Conservation (phyloP, 2,797 vertebrate genomes). For the Graptemys geographica region DNA sequence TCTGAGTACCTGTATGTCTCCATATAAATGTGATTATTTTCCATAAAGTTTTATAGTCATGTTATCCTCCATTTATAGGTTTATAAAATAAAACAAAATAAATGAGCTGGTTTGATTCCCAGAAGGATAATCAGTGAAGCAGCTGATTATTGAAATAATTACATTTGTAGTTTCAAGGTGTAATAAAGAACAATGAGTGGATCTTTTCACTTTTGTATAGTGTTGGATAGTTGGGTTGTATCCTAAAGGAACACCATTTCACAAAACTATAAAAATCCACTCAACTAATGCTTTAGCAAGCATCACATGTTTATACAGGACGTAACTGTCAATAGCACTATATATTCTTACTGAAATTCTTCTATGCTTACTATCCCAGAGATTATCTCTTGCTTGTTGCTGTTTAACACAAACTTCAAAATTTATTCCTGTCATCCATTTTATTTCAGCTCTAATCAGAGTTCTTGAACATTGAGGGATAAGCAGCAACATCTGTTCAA, state of each 20-base stretch:
- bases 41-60: neutral
- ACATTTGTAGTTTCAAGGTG: neutral
- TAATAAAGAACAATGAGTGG: neutral
- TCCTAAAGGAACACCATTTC: neutral
- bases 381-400: neutral
- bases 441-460: conserved; percentile 12
- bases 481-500: conserved; percentile 1
- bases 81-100: conserved; percentile 16
- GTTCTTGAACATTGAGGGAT: neutral
- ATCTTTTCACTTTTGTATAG: neutral
- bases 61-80: neutral
- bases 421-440: neutral
- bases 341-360: neutral
- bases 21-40: conserved; percentile 8
- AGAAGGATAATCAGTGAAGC: neutral
- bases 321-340: neutral
- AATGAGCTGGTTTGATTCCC: neutral
- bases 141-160: conserved; percentile 12
- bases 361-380: neutral
- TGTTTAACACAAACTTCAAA: neutral
- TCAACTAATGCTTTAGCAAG: neutral
- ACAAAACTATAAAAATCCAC: neutral
- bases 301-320: neutral
- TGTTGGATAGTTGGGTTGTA: neutral
- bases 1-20: neutral